phyloP scores from a whole-genome alignment of 2,797 vertebrate genomes.

The Oryzias sinensis region DNA sequence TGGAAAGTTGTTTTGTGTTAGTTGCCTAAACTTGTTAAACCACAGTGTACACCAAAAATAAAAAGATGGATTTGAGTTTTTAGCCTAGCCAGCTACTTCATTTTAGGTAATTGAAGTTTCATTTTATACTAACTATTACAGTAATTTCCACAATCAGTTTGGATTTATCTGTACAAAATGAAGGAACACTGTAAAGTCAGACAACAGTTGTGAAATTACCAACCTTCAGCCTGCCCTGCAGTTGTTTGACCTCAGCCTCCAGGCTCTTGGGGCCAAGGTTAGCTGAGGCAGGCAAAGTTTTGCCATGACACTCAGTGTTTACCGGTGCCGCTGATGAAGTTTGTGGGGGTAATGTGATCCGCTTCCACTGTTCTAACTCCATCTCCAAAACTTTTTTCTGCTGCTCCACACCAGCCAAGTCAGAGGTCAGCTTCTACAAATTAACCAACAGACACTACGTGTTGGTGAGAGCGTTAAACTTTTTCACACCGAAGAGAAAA shows the following conservation, averaged over 20 bases:
- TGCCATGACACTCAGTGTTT: constrained; percentile 61
- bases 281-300: constrained; percentile 54
- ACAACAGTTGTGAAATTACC: constrained; percentile 41
- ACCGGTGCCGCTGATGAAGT: constrained; percentile 29
- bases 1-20: too few relatives aligned
- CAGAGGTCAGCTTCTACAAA: constrained; percentile 83
- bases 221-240: constrained; percentile 91
- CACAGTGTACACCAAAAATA: too few relatives aligned
- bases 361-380: constrained; percentile 84
- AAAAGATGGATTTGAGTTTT: too few relatives aligned
- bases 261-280: constrained; percentile 72
- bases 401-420: constrained; percentile 82
- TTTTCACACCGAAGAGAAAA: too few relatives aligned
- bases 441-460: constrained; percentile 49
- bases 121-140: too few relatives aligned
- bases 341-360: constrained; percentile 58
- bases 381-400: constrained; percentile 87
- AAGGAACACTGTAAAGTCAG: not conserved
- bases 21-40: too few relatives aligned
- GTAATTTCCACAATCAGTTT: too few relatives aligned
- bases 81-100: too few relatives aligned
- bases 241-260: constrained; percentile 87
- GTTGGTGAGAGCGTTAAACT: constrained; percentile 25
- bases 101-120: too few relatives aligned
- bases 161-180: too few relatives aligned